phyloP scores from a whole-genome alignment of 2,888 invertebrate genomes.

The Macrostomum cliftonense region DNA sequence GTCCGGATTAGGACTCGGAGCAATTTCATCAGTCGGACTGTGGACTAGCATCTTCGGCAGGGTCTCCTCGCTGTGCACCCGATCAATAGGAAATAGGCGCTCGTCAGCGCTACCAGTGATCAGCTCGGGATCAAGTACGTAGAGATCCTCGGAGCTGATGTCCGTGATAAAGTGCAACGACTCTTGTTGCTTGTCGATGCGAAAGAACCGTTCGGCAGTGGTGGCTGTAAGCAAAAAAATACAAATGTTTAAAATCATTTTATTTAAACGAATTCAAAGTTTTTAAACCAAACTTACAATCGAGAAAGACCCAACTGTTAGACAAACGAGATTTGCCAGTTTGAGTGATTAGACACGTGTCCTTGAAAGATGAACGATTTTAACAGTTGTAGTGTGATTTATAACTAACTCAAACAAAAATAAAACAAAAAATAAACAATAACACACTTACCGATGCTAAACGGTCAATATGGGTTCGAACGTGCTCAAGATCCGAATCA shows the following conservation, averaged over 20 bases:
- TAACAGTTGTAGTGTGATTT: too few species aligned
- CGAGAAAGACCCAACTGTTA: neutral
- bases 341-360: too few species aligned
- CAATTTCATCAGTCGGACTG: too few species aligned
- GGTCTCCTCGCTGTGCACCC: too few species aligned
- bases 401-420: too few species aligned
- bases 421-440: too few species aligned
- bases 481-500: conserved; percentile 65
- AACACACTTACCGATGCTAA: conserved; percentile 42
- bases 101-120: conserved; percentile 6
- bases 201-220: conserved; percentile 84
- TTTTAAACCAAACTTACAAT: neutral
- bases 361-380: too few species aligned
- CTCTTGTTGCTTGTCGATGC: conserved; percentile 84
- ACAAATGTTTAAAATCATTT: neutral
- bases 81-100: too few species aligned
- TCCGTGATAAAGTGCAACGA: conserved; percentile 81
- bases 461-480: conserved; percentile 56
- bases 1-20: too few species aligned
- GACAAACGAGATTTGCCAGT: too few species aligned
- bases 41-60: too few species aligned
- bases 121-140: conserved; percentile 56
- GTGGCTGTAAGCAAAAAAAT: conserved; percentile 49
- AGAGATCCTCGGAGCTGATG: conserved; percentile 69
- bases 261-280: too few species aligned